These are phyloP conservation scores for Odobenus rosmarus DNA, from an alignment of 2,113 vertebrate genomes.

Conservation along the genomic window DNA sequence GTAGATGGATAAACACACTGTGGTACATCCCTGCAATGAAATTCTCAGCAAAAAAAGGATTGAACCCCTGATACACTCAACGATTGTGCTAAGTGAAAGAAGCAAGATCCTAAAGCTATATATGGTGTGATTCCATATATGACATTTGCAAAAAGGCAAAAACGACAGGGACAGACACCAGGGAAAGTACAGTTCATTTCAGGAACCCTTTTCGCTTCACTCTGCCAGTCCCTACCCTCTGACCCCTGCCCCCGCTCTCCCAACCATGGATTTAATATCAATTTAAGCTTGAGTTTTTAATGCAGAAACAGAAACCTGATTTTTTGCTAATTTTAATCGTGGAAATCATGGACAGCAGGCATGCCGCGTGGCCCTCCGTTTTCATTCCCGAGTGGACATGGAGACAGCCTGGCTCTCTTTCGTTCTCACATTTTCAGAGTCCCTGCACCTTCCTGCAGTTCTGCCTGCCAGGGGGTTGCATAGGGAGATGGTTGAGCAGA, in stretches of 20 bases:
- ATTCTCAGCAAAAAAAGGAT: background rate
- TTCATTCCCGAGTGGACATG: background rate
- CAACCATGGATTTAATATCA: background rate
- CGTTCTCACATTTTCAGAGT: too few relatives aligned
- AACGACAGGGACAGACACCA: background rate
- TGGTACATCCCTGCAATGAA: background rate
- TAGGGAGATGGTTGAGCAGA: background rate
- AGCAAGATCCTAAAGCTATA: background rate
- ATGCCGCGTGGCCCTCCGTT: background rate
- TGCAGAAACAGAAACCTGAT: background rate
- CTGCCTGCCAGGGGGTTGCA: background rate
- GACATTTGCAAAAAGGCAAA: background rate
- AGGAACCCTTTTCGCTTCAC: background rate
- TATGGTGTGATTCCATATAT: background rate
- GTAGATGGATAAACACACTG: background rate
- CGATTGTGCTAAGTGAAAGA: background rate
- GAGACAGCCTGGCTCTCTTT: background rate
- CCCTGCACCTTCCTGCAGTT: background rate
- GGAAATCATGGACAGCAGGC: background rate
- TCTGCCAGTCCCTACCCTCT: background rate
- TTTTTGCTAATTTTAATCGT: background rate
- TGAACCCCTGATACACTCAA: background rate
- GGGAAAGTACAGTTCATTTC: background rate
- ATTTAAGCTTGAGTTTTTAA: background rate
- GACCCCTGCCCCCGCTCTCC: background rate